phyloP scores from a whole-genome alignment of 2,797 vertebrate genomes.

The Lepus oiostolus region DNA sequence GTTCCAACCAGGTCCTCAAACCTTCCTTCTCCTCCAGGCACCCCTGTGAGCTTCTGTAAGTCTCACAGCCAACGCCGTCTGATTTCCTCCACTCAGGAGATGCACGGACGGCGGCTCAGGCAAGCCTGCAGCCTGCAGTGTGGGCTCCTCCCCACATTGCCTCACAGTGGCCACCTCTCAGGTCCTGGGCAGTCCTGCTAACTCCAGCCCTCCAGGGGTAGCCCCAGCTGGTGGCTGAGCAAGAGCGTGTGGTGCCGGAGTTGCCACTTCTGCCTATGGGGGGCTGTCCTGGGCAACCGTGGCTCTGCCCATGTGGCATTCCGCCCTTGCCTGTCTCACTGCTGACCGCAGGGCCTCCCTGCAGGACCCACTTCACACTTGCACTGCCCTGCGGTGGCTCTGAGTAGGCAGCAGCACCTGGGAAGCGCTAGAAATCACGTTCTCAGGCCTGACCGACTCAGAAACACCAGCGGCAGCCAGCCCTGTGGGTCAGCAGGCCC shows the following conservation, averaged over 20 bases:
- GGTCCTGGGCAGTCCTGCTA: too few relatives aligned
- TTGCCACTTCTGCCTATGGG: neutral
- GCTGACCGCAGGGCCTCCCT: neutral
- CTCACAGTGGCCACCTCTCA: too few relatives aligned
- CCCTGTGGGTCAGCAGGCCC: neutral
- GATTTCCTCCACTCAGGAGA: neutral
- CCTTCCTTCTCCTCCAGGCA: neutral
- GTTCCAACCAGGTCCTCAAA: neutral
- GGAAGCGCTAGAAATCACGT: neutral
- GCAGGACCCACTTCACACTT: too few relatives aligned
- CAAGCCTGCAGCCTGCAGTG: too few relatives aligned
- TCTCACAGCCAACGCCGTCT: too few relatives aligned
- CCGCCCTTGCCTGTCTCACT: neutral
- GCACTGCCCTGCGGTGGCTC: neutral
- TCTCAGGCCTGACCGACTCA: neutral
- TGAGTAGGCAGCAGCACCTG: neutral
- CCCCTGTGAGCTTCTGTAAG: too few relatives aligned
- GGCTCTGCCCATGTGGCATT: too few relatives aligned
- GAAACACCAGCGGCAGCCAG: neutral
- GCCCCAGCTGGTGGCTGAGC: neutral
- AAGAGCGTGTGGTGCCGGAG: too few relatives aligned
- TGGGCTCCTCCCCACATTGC: neutral
- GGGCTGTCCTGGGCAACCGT: neutral
- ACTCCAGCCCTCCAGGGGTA: accelerated
- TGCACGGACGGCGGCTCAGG: neutral